These are phyloP conservation scores for Rhinogobio ventralis DNA, from an alignment of 2,797 vertebrate genomes.

Conservation along the genomic window DNA sequence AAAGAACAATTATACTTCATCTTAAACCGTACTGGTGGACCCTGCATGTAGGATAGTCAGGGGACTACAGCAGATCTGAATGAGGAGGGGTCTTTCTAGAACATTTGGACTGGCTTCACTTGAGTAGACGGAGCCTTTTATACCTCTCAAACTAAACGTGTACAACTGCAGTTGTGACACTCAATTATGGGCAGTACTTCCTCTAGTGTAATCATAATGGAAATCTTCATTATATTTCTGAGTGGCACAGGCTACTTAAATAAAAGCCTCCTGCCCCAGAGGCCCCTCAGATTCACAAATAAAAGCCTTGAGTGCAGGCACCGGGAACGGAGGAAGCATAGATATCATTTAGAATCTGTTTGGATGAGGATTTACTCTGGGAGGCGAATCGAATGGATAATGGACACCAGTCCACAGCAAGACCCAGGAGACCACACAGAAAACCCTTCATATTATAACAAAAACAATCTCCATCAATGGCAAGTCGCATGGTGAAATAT, in stretches of 20 bases:
- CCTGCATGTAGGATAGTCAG: not conserved
- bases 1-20: not conserved
- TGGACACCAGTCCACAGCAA: conserved; percentile 34
- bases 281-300: conserved; percentile 32
- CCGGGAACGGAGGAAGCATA: conserved; percentile 16
- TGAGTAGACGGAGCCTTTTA: not conserved
- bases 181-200: conserved; percentile 37
- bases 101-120: not conserved
- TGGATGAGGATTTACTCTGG: conserved; percentile 50
- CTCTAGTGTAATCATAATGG: conserved; percentile 42
- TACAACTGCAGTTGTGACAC: conserved; percentile 19
- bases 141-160: conserved; percentile 24
- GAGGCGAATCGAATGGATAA: conserved; percentile 55
- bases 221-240: conserved; percentile 57
- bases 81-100: not conserved
- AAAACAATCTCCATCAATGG: conserved; percentile 25
- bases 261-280: conserved; percentile 32
- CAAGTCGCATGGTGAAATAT: conserved; percentile 15
- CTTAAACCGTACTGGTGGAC: not conserved
- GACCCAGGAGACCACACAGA: conserved; percentile 40
- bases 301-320: conserved; percentile 21
- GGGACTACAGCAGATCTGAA: not conserved
- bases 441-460: conserved; percentile 32
- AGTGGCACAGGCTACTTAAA: conserved; percentile 53
- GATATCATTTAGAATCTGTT: conserved; percentile 49